phyloP scores from a whole-genome alignment of 2,888 invertebrate species.

The Sarcophaga carnaria region DNA sequence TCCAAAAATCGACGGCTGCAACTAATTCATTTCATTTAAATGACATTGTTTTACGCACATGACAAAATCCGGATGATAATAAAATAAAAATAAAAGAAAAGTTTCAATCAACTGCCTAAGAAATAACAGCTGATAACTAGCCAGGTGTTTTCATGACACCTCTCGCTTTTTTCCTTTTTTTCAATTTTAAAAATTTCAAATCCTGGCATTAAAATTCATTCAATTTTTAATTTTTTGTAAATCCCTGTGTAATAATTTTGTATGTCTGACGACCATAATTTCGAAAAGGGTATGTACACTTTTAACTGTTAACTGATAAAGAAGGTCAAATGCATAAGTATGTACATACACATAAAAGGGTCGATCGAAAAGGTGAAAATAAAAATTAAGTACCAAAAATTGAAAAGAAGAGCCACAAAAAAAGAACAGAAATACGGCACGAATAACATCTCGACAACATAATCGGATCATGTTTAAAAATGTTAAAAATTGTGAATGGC shows the following conservation, averaged over 20 bases:
- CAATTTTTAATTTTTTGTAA: neutral
- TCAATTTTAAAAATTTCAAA: too few species aligned
- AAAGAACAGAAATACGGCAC: constrained; percentile 15
- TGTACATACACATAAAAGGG: neutral
- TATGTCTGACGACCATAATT: constrained; percentile 36
- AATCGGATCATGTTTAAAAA: constrained; percentile 67
- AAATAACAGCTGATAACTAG: too few species aligned
- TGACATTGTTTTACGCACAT: too few species aligned
- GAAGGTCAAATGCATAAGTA: neutral
- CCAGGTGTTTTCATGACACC: too few species aligned
- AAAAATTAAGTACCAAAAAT: constrained; percentile 17
- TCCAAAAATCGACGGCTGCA: too few species aligned
- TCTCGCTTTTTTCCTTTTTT: too few species aligned
- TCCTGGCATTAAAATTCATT: neutral
- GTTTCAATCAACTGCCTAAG: too few species aligned
- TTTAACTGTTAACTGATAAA: neutral
- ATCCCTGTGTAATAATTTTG: neutral
- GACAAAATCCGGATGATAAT: too few species aligned
- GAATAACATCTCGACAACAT: constrained; percentile 63
- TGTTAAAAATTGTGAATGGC: constrained; percentile 57
- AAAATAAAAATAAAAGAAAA: too few species aligned
- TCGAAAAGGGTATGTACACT: constrained; percentile 49
- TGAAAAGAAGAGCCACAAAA: neutral
- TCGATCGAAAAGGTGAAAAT: neutral
- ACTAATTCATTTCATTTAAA: too few species aligned